phyloP scores from a whole-genome alignment of 2,888 invertebrate genomes.

The Pherbina coryleti region DNA sequence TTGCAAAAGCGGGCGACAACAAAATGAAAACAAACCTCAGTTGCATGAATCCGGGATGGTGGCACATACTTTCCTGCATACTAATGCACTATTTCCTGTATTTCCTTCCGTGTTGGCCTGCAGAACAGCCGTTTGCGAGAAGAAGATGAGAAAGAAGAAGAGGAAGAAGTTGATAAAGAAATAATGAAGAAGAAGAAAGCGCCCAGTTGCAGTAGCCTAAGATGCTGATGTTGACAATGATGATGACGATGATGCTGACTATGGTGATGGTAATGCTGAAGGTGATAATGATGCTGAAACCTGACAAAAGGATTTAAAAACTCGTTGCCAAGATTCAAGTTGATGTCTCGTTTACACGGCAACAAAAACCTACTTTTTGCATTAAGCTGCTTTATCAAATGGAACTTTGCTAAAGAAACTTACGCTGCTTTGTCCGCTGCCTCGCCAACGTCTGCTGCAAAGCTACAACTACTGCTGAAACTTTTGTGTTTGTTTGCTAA shows the following conservation, averaged over 20 bases:
- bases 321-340: neutral
- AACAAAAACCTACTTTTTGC: slow-evolving; percentile 14
- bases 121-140: too few relatives aligned
- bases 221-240: neutral
- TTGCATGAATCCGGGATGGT: too few relatives aligned
- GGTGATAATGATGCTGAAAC: slow-evolving; percentile 1
- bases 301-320: slow-evolving; percentile 22
- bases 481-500: neutral
- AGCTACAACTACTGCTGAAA: neutral
- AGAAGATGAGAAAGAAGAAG: too few relatives aligned
- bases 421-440: too few relatives aligned
- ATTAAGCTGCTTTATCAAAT: slow-evolving; percentile 12
- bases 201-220: too few relatives aligned
- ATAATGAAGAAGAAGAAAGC: too few relatives aligned
- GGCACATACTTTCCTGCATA: too few relatives aligned
- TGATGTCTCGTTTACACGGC: slow-evolving; percentile 15
- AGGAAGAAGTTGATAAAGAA: too few relatives aligned
- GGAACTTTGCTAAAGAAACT: neutral
- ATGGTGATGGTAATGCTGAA: neutral
- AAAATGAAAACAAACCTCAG: too few relatives aligned
- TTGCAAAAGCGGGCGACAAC: too few relatives aligned
- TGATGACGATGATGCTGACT: neutral
- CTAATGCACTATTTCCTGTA: too few relatives aligned
- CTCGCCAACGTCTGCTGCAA: neutral
- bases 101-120: too few relatives aligned